These are phyloP conservation scores for Crypturellus tataupa DNA, from an alignment of 2,797 vertebrate species.

Conservation along the genomic window DNA sequence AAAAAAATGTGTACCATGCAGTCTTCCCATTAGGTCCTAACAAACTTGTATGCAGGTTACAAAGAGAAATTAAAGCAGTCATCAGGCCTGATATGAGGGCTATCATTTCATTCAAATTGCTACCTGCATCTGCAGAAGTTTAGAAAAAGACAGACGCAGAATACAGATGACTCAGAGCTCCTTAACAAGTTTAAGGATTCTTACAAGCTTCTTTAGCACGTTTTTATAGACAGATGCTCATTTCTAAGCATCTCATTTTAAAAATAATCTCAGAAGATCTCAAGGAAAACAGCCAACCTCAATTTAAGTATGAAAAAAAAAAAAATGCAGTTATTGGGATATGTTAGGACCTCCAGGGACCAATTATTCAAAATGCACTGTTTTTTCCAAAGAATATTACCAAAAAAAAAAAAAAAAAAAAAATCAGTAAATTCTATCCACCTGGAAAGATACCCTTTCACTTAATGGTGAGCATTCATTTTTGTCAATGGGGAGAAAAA, in stretches of 20 bases:
- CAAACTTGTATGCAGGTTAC: not conserved
- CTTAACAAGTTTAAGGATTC: not conserved
- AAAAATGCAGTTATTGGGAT: too few relatives aligned
- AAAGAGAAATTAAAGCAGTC: not conserved
- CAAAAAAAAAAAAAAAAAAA: not conserved
- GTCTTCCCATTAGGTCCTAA: not conserved
- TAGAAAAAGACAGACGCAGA: not conserved
- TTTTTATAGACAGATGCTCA: constrained; percentile 13
- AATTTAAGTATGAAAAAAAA: not conserved
- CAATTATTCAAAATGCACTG: not conserved
- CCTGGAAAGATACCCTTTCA: not conserved
- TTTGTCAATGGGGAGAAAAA: not conserved
- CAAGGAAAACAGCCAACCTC: not conserved
- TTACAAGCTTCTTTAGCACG: not conserved
- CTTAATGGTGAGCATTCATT: not conserved
- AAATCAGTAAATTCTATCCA: not conserved
- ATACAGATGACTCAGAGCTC: not conserved
- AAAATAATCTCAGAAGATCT: constrained; percentile 44
- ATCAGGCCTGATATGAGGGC: not conserved
- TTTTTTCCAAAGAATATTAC: not conserved
- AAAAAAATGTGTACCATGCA: not conserved
- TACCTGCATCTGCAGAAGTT: not conserved
- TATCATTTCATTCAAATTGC: not conserved
- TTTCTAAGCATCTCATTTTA: constrained; percentile 20
- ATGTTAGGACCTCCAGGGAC: not conserved